Evolutionary conservation across 1,140 invertebrate genomes (phyloP).

Genomic region (Microplitis demolitor): DNA sequence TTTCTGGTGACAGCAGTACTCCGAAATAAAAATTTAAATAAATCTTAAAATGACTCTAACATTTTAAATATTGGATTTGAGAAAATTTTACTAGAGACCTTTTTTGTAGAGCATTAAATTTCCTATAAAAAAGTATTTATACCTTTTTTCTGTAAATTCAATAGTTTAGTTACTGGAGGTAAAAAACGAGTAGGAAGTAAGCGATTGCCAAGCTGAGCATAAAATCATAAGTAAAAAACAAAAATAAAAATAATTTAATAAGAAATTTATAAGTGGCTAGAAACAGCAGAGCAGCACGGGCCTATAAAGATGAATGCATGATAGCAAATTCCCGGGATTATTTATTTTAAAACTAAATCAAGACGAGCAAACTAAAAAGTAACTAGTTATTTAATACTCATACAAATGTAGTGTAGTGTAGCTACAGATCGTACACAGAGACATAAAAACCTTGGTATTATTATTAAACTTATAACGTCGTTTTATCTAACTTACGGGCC

Average conservation of each 20-base stretch:
- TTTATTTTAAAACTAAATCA: constrained; percentile 4
- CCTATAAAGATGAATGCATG: not conserved
- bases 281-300: not conserved
- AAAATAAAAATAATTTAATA: not conserved
- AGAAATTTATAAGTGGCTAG: not conserved
- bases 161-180: no score
- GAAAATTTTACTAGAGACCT: no score
- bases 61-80: no score
- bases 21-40: no score
- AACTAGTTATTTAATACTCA: not conserved
- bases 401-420: not conserved
- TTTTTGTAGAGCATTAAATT: no score
- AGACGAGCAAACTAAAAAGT: constrained; percentile 7
- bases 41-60: no score
- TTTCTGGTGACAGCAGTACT: no score
- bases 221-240: not conserved
- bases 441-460: constrained; percentile 1
- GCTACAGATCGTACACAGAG: not conserved
- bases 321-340: constrained; percentile 14
- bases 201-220: no score
- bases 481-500: constrained; percentile 8
- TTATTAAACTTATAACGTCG: constrained; percentile 8
- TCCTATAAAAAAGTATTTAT: no score
- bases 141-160: no score
- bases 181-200: no score